Evolutionary conservation across 2,888 invertebrate genomes (phyloP).

Genomic region (Byasa hedistus): DNA sequence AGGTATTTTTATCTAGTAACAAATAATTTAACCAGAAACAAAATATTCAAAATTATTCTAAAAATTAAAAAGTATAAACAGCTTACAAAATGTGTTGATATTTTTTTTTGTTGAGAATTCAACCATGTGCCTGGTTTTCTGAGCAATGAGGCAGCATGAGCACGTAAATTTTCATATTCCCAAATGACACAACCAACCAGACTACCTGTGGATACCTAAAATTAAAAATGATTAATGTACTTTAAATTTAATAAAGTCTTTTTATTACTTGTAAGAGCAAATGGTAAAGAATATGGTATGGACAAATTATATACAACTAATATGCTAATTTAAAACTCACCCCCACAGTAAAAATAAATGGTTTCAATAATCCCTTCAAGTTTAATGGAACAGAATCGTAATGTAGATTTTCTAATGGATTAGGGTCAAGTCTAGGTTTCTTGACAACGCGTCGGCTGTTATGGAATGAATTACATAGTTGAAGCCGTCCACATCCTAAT

Average conservation of each 20-base stretch:
- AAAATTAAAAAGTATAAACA: not conserved
- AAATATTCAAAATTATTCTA: too few species aligned
- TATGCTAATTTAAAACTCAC: slow-evolving; percentile 57
- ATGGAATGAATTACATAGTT: slow-evolving; percentile 61
- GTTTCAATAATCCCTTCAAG: slow-evolving; percentile 76
- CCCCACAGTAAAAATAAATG: slow-evolving; percentile 82
- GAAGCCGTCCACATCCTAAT: slow-evolving; percentile 43
- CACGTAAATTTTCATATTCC: slow-evolving; percentile 88
- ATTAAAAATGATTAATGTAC: slow-evolving; percentile 2
- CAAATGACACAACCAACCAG: slow-evolving; percentile 89
- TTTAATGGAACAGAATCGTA: slow-evolving; percentile 67
- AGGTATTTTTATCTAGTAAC: too few species aligned
- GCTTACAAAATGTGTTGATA: slow-evolving; percentile 53
- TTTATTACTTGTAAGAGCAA: not conserved
- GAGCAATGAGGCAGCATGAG: slow-evolving; percentile 78
- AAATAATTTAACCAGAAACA: too few species aligned
- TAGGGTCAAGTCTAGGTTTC: slow-evolving; percentile 49
- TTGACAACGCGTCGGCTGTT: slow-evolving; percentile 52
- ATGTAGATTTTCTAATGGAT: slow-evolving; percentile 64
- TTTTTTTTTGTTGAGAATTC: slow-evolving; percentile 66
- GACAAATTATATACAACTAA: slow-evolving; percentile 1
- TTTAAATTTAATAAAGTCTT: not conserved
- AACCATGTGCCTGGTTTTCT: slow-evolving; percentile 77
- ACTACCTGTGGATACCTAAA: slow-evolving; percentile 84
- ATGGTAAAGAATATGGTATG: not conserved